A percentile compares a stretch with the other conserved stretches of the same genome.
phyloP scores from a whole-genome alignment of 2,888 invertebrate genomes.

The Melieria omissa region DNA sequence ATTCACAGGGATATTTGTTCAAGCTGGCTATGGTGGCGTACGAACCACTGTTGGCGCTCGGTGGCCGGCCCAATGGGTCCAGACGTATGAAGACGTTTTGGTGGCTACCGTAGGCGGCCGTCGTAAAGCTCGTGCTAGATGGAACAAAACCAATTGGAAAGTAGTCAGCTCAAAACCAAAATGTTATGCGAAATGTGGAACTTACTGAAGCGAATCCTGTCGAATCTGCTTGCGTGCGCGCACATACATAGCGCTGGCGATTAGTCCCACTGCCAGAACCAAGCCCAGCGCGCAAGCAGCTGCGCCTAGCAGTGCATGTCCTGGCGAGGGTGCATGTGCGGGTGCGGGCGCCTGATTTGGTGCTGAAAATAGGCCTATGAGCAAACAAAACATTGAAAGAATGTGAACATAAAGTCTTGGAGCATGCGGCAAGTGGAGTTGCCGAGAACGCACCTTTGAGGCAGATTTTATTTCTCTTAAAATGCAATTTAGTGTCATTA shows the following conservation, averaged over 20 bases:
- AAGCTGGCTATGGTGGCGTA: constrained; percentile 87
- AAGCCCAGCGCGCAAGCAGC: constrained; percentile 81
- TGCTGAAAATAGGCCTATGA: constrained; percentile 68
- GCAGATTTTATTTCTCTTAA: constrained; percentile 89
- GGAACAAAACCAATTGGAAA: not conserved
- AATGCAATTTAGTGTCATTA: constrained; percentile 78
- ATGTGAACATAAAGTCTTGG: constrained; percentile 9
- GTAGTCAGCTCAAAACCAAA: not conserved
- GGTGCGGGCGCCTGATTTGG: constrained; percentile 79
- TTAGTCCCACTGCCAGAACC: constrained; percentile 62
- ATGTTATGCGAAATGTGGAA: constrained; percentile 29
- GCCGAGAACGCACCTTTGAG: constrained; percentile 73
- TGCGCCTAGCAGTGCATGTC: constrained; percentile 80
- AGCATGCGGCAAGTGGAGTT: not conserved
- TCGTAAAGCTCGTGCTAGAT: constrained; percentile 79
- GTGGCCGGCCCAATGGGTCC: constrained; percentile 78
- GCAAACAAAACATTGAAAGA: constrained; percentile 1
- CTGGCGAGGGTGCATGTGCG: constrained; percentile 75
- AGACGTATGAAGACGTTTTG: constrained; percentile 81
- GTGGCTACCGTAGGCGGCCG: constrained; percentile 79
- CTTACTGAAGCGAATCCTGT: constrained; percentile 66
- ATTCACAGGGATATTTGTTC: constrained; percentile 75
- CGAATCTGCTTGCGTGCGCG: constrained; percentile 66
- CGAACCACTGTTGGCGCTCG: constrained; percentile 81
- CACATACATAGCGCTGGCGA: constrained; percentile 67